Conservation (phyloP, 2,888 invertebrate species). For the Apotomis capreana region DNA sequence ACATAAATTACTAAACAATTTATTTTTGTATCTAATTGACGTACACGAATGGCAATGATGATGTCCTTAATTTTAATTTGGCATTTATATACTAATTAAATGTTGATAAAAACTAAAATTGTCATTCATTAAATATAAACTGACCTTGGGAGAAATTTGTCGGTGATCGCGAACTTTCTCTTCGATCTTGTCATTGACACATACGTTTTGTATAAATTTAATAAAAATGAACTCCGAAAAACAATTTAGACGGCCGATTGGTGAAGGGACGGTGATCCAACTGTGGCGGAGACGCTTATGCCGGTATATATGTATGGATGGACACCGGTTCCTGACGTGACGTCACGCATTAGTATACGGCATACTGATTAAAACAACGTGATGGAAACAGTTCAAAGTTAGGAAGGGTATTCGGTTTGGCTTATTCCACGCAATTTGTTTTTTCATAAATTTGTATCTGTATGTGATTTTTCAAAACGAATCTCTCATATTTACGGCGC, state of each 20-base stretch:
- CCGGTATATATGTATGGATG: conserved; percentile 49
- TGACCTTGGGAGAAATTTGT: conserved; percentile 82
- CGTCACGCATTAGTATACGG: conserved; percentile 17
- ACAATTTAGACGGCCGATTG: conserved; percentile 65
- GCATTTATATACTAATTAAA: neutral
- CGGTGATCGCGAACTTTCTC: conserved; percentile 80
- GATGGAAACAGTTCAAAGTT: neutral
- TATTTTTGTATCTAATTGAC: neutral
- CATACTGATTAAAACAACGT: conserved; percentile 1
- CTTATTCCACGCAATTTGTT: too few species aligned
- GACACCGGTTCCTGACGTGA: conserved; percentile 26
- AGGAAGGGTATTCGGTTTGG: neutral
- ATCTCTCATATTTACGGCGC: too few species aligned
- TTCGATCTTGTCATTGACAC: conserved; percentile 84
- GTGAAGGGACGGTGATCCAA: conserved; percentile 55
- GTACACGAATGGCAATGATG: neutral
- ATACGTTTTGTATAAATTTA: conserved; percentile 60
- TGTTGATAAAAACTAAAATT: neutral
- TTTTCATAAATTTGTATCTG: too few species aligned
- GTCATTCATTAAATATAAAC: conserved; percentile 44
- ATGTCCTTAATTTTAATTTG: neutral
- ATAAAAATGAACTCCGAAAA: conserved; percentile 68
- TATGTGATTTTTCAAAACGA: too few species aligned
- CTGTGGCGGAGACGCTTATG: conserved; percentile 53
- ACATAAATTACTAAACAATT: neutral